phyloP scores from a whole-genome alignment of 2,888 invertebrate species.

The Coenonympha glycerion region DNA sequence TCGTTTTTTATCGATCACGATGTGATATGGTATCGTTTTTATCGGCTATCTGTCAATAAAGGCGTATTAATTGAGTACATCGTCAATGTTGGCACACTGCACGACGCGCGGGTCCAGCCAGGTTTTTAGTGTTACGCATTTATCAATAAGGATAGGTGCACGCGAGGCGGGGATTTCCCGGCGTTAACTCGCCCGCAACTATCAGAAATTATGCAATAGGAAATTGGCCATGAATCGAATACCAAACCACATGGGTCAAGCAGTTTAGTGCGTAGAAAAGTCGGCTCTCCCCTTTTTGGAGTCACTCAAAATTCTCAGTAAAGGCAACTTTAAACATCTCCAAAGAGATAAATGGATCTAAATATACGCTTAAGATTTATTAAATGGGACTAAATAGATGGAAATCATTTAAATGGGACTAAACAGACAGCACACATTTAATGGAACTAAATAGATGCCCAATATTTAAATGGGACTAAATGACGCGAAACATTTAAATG shows the following conservation, averaged over 20 bases:
- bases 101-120: slow-evolving; percentile 1
- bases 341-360: too few relatives aligned
- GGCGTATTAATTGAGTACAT: background rate
- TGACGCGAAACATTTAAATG: too few relatives aligned
- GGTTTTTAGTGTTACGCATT: background rate
- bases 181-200: background rate
- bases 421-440: too few relatives aligned
- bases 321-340: background rate
- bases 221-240: too few relatives aligned
- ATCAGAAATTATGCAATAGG: background rate
- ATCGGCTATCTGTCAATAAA: background rate
- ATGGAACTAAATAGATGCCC: too few relatives aligned
- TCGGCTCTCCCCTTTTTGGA: background rate
- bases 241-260: too few relatives aligned
- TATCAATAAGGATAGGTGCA: background rate
- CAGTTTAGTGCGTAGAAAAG: too few relatives aligned
- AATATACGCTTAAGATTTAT: too few relatives aligned
- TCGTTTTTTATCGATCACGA: background rate
- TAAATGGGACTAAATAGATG: too few relatives aligned
- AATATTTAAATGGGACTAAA: too few relatives aligned
- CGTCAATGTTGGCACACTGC: slow-evolving; percentile 4
- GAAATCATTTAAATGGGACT: too few relatives aligned
- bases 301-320: background rate
- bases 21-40: background rate
- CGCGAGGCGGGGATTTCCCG: background rate